Evolutionary conservation across 2,888 invertebrate species (phyloP).

Genomic region (Apotomis betuletana): DNA sequence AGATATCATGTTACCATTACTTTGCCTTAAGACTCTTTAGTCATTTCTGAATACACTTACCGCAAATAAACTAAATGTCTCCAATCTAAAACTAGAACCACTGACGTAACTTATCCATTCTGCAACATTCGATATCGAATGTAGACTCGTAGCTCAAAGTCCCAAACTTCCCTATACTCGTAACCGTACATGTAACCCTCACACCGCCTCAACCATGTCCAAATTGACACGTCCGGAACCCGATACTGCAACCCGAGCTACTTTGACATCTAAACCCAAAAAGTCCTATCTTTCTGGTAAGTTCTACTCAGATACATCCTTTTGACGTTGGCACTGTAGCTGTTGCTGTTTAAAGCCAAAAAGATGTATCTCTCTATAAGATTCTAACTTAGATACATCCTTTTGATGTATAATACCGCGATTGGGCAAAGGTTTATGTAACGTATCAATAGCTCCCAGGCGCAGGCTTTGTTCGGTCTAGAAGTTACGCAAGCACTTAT

Average conservation of each 20-base stretch:
- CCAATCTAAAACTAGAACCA: neutral
- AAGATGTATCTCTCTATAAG: neutral
- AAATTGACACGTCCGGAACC: constrained; percentile 8
- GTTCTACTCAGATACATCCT: too few relatives aligned
- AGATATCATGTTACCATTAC: too few relatives aligned
- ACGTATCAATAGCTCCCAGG: constrained; percentile 23
- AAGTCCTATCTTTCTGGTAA: too few relatives aligned
- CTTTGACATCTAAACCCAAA: neutral
- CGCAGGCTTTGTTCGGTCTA: constrained; percentile 25
- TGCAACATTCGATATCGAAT: neutral
- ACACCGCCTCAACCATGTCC: neutral
- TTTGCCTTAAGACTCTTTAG: too few relatives aligned
- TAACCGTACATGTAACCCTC: neutral
- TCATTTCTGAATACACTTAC: too few relatives aligned
- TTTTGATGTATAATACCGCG: neutral
- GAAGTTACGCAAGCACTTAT: constrained; percentile 20
- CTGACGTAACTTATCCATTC: neutral
- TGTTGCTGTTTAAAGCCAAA: neutral
- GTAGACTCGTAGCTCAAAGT: neutral
- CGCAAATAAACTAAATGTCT: too few relatives aligned
- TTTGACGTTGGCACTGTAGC: too few relatives aligned
- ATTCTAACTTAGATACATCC: neutral
- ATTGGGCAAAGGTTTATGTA: constrained; percentile 26
- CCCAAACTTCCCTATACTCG: neutral
- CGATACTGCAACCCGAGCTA: constrained; percentile 10